Conservation (phyloP, 2,797 vertebrate genomes). For the Rhyacichthys aspro region DNA sequence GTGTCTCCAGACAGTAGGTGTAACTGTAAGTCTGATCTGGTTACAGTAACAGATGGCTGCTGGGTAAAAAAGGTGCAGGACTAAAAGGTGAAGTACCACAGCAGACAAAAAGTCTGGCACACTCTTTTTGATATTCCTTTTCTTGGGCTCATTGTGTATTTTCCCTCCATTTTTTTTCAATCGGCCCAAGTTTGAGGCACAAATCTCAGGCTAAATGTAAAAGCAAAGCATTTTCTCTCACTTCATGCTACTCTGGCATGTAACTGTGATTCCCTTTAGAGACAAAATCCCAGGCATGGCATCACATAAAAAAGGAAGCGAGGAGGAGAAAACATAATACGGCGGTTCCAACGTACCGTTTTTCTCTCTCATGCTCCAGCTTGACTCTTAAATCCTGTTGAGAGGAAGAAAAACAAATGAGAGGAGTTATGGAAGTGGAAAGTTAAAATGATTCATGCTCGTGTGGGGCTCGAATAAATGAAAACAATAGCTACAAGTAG, state of each 20-base stretch:
- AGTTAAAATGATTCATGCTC: slow-evolving; percentile 62
- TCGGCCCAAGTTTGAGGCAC: slow-evolving; percentile 37
- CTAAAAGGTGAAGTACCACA: slow-evolving; percentile 54
- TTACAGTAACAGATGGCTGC: slow-evolving; percentile 36
- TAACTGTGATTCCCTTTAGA: slow-evolving; percentile 60
- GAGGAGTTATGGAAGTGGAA: slow-evolving; percentile 68
- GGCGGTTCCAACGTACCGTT: slow-evolving; percentile 84
- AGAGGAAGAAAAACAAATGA: slow-evolving; percentile 74
- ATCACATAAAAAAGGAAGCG: slow-evolving; percentile 66
- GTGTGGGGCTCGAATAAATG: slow-evolving; percentile 42
- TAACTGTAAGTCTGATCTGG: slow-evolving; percentile 21
- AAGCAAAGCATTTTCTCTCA: slow-evolving; percentile 59
- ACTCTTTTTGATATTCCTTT: slow-evolving; percentile 26
- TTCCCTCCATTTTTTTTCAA: slow-evolving; percentile 25
- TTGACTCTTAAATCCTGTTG: slow-evolving; percentile 92
- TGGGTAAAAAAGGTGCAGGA: slow-evolving; percentile 37
- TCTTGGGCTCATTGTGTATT: slow-evolving; percentile 20
- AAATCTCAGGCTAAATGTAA: slow-evolving; percentile 69
- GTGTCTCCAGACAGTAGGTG: slow-evolving; percentile 30
- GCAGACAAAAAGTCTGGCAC: slow-evolving; percentile 58
- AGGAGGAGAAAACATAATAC: slow-evolving; percentile 64
- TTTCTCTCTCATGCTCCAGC: slow-evolving; percentile 94
- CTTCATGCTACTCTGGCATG: slow-evolving; percentile 64
- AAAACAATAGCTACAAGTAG: slow-evolving; percentile 25
- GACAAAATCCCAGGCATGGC: slow-evolving; percentile 62